Conservation (phyloP, 2,113 vertebrate species). For the Lethenteron camtschaticum region DNA sequence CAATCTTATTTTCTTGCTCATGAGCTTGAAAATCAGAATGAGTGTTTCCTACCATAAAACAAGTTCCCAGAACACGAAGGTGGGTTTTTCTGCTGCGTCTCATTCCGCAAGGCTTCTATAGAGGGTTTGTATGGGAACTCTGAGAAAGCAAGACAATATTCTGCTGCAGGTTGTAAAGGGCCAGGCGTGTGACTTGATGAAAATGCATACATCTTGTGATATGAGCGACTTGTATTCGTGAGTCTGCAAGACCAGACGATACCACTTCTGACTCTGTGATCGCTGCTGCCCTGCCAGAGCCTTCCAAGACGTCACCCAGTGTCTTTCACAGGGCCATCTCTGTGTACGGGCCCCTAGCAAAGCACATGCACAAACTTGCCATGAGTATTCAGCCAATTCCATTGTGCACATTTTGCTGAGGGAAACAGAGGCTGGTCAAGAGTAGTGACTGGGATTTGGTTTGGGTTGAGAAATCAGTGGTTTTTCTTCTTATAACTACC, state of each 20-base stretch:
- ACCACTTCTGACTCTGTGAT: not conserved
- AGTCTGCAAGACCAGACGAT: not conserved
- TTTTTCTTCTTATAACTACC: not conserved
- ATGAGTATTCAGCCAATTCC: not conserved
- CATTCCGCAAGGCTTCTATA: not conserved
- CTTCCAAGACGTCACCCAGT: not conserved
- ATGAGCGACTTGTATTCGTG: not conserved
- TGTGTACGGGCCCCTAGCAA: not conserved
- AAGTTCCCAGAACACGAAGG: not conserved
- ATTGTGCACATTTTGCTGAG: not conserved
- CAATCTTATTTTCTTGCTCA: slow-evolving; percentile 7
- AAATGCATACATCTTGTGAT: not conserved
- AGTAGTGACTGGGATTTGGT: not conserved
- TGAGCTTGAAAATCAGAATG: not conserved
- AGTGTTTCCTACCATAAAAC: not conserved
- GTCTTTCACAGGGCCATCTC: not conserved
- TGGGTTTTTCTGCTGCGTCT: not conserved
- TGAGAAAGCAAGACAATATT: not conserved
- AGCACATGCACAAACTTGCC: not conserved
- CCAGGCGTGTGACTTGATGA: not conserved
- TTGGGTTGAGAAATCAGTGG: not conserved
- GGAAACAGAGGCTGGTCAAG: not conserved
- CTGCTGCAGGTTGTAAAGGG: not conserved
- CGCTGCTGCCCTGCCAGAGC: not conserved
- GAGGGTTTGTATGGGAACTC: not conserved